Base-by-base conservation (phyloP, 2,113 vertebrate species). In the Dicaeum eximium region DNA sequence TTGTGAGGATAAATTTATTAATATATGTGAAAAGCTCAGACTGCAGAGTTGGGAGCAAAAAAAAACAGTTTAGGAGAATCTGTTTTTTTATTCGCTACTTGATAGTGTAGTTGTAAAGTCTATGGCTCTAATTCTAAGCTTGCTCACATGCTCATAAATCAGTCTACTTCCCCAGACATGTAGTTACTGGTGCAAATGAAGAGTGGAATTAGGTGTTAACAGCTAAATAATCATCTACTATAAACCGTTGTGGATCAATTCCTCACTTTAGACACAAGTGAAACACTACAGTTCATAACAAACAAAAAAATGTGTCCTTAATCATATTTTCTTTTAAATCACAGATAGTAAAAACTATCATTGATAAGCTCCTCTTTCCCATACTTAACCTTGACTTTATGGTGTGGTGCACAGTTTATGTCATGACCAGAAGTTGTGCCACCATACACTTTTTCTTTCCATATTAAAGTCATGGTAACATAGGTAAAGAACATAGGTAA, bases 1-100 rank as follows among this genome's bases (percentile, higher is more conserved):
- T 81, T 71, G 53, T 44, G 30, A 90, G 66, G 17, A 83, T 84
- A 79, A 51, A 93, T 92, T 54, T 89, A 86, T 86, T 90, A 70
- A 62, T 81, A 70, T 53, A 75, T 72, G 53, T 70, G 51, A 88
- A 51, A 71, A 1, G 0, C 40, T 90, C 19, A 37, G 27, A 61
- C 74, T 72, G 66, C 11, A 51, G 72, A 71, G 35, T 44, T 74
- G 23, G 27, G 17, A 93, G 65, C 15, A 20, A 64, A 73, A 82
- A 22, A 88, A 80, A 86, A 54, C 15, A 31, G 3, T 30, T 90
- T 74, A 70, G 44, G 51, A 78, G 28, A 77, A 86, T 67, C 7
- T 31, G 2, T 25, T 73, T 38, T n/a, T 90, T 88, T 80, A 80
- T 67, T 86, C 72, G 17, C 27, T 88, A n/a, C n/a, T 88, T 78